Base-by-base conservation (phyloP, 2,797 vertebrate genomes). In the Hippocampus kuda region DNA sequence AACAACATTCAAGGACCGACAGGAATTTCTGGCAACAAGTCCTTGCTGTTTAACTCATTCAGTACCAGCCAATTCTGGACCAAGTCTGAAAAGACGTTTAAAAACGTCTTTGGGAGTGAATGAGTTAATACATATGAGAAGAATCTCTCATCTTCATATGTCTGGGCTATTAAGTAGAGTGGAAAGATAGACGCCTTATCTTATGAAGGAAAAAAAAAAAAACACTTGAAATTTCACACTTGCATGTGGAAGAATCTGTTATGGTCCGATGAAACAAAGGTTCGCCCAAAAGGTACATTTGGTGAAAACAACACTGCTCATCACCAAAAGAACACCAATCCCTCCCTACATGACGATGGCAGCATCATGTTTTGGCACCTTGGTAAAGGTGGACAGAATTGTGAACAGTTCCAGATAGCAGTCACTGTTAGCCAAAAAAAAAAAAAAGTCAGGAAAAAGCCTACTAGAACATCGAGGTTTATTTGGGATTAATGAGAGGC, bases 1-100 rank as follows among this genome's bases (percentile, higher is more conserved):
- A 59, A 15, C 56, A 61, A 61, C 30, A 38, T 20, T 61, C 18
- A 61, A 34, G 16, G 18, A 38, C 16, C 27, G 20, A 20, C 30
- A 61, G 59, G 59, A 61, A 38, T 38, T 34, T 61, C 15, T 61
- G 59, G 59, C 59, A 61, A 34, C 59, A 61, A 34, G 30, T 34
- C 34, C 30, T 20, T 61, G 56, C 56, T 30, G 56, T 27, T 15
- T 7, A n/a, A n/a, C n/a, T n/a, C n/a, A n/a, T n/a, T n/a, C n/a
- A n/a, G n/a, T n/a, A n/a, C n/a, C n/a, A n/a, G n/a, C n/a, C n/a
- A n/a, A n/a, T n/a, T n/a, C n/a, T n/a, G n/a, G n/a, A n/a, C n/a
- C n/a, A n/a, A n/a, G n/a, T n/a, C n/a, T n/a, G n/a, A n/a, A n/a
- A n/a, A n/a, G n/a, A n/a, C n/a, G n/a, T n/a, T n/a, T n/a, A n/a